These are phyloP conservation scores for Drosophila nikananu DNA, from an alignment of 1,140 invertebrate genomes.

Conservation along the genomic window DNA sequence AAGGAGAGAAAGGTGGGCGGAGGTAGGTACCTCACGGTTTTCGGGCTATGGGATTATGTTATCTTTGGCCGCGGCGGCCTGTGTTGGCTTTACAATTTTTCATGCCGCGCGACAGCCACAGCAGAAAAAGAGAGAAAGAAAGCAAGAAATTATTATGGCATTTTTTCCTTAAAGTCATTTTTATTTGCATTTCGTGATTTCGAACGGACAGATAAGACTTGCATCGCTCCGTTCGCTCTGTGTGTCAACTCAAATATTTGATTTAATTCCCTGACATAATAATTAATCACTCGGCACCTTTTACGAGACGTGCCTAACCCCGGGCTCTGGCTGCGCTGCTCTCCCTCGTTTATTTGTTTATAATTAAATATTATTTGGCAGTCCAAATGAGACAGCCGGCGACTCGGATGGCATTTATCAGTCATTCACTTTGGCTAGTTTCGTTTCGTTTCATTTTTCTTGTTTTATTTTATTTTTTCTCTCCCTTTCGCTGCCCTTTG, in stretches of 20 bases:
- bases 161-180: slow-evolving; percentile 76
- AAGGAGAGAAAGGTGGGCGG: slow-evolving; percentile 1
- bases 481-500: slow-evolving; percentile 21
- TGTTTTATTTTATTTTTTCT: slow-evolving; percentile 6
- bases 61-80: slow-evolving; percentile 57
- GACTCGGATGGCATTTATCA: slow-evolving; percentile 75
- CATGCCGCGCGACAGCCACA: slow-evolving; percentile 49
- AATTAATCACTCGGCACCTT: slow-evolving; percentile 83
- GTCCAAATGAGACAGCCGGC: slow-evolving; percentile 75
- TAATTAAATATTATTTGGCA: slow-evolving; percentile 84
- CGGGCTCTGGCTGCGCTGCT: slow-evolving; percentile 26
- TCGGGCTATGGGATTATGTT: slow-evolving; percentile 62
- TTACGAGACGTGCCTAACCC: slow-evolving; percentile 54
- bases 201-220: slow-evolving; percentile 64
- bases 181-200: slow-evolving; percentile 84
- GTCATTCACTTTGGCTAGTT: slow-evolving; percentile 70
- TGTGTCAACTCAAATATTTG: slow-evolving; percentile 82
- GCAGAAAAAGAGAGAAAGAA: slow-evolving; percentile 22
- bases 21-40: slow-evolving; percentile 48
- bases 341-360: slow-evolving; percentile 77
- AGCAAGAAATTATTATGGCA: slow-evolving; percentile 76
- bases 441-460: slow-evolving; percentile 41
- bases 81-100: slow-evolving; percentile 75
- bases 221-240: slow-evolving; percentile 9
- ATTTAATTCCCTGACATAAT: slow-evolving; percentile 83